Evolutionary conservation across 1,140 invertebrate genomes (phyloP), one percentile per base, ranked within the genome.

Genomic region (Cotesia vestalis): DNA sequence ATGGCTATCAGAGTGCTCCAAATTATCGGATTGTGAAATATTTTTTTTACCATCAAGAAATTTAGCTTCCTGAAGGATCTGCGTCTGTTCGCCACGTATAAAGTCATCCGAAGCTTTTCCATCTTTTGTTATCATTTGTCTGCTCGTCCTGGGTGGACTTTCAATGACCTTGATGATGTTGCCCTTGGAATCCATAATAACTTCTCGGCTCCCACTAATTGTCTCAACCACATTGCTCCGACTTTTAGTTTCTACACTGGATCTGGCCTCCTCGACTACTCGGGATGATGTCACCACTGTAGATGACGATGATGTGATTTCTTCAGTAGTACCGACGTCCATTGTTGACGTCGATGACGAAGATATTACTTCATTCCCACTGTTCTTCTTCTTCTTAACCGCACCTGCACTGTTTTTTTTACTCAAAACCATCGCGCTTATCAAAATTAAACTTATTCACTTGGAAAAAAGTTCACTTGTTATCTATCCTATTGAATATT

Each of bases 161-260:
- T 85, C 81, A 51, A 81, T 78, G 11, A 84, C 77, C 60, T 79
- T 76, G 51, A 86, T 75, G 0, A 84, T 76, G 51, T 86, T 83
- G 4, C 84, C 85, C 61, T 81, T 82, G 0, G 84, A 80, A 46
- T 86, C 84, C 74, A 82, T 78, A 53, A 86, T 66, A 1, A 81
- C 76, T 62, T 85, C 83, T 20, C 80, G 78, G 38, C 78, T 81
- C 0, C 75, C 75, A 69, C 78, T 83, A 17, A 76, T 83, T 35
- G 81, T 76, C 76, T 84, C 84, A 12, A 78, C 66, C 34, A 76
- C 66, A 71, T 78, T 84, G 63, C 76, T 82, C 8, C 72, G 78
- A 36, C 72, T 77, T 27, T 82, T 79, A 60, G 75, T 81, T 73
- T 84, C 78, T 9, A 69, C 62, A 4, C 78, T 66, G 63, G 78